Conservation (phyloP, 2,888 invertebrate genomes). For the Sarcophaga variegata region DNA sequence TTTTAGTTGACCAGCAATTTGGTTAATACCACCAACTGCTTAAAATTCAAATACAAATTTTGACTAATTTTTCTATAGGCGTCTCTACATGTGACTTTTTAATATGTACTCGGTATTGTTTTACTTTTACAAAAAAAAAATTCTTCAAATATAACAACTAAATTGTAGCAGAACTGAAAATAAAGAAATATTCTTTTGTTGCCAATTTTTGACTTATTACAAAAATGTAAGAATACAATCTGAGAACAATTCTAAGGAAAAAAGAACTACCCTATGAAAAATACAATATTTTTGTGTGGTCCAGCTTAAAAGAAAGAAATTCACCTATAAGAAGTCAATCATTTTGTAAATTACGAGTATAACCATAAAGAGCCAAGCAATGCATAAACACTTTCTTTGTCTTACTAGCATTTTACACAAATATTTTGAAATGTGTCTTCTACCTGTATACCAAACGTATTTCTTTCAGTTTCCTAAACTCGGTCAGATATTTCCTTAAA, state of each 20-base stretch:
- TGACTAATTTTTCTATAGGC: constrained; percentile 42
- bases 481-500: constrained; percentile 41
- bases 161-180: constrained; percentile 31
- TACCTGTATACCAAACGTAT: constrained; percentile 21
- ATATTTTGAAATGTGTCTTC: constrained; percentile 15
- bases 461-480: constrained; percentile 61
- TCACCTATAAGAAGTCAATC: constrained; percentile 45
- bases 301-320: constrained; percentile 38
- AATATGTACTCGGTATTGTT: neutral
- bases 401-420: neutral
- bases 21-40: constrained; percentile 52
- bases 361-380: constrained; percentile 22
- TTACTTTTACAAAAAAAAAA: neutral
- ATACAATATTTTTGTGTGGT: constrained; percentile 57
- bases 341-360: constrained; percentile 39
- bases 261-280: constrained; percentile 19
- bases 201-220: constrained; percentile 64
- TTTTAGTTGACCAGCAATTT: constrained; percentile 19
- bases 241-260: constrained; percentile 23
- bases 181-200: constrained; percentile 62
- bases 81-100: constrained; percentile 50
- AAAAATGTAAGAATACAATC: constrained; percentile 10
- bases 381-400: constrained; percentile 21
- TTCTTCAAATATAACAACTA: constrained; percentile 28
- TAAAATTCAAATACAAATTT: constrained; percentile 43